Evolutionary conservation across 2,888 invertebrate species (phyloP), one percentile per base, ranked within the genome.

Genomic region (Perdita meconis): DNA sequence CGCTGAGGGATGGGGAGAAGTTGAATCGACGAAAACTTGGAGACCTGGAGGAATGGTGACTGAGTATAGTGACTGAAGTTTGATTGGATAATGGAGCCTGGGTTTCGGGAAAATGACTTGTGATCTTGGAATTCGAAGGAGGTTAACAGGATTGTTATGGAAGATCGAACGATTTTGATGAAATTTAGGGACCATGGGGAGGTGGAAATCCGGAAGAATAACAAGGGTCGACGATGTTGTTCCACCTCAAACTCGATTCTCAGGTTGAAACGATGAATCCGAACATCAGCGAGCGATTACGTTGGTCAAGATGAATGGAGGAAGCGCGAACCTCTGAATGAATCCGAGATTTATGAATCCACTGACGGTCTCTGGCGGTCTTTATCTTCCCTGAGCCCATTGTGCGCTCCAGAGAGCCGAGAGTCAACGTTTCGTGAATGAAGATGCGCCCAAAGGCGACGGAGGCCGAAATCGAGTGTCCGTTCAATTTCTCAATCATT

Each of bases 261-360:
- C 38, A 24, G n/a, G n/a, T 5, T 36, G 53, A 63, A 44, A 19
- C n/a, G 30, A 10, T 12, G 55, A 59, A 56, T 60, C 55, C 56
- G 63, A 51, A 38, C 16, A 53, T 63, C 47, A n/a, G 30, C 65
- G 56, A 63, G 36, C 69, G 51, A 68, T 60, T 55, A 59, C 65
- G 10, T 30, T 16, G 44, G 65, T 44, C 55, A 61, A 74, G 74
- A 74, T 74, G 75, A 75, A 75, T 74, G 75, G 55, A n/a, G 19
- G 40, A 42, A 19, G 60, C 55, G 66, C 40, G 60, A 56, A 34
- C 8, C 40, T n/a, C 40, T 74, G 75, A 75, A 75, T 74, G 75
- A 75, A 66, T 75, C 66, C 60, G 55, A 76, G 77, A 77, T 77
- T 77, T 77, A 77, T 77, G 70, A 69, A 60, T 70, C 76, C 61